Conservation (phyloP, 2,888 invertebrate species). For the Eristalis intricaria region DNA sequence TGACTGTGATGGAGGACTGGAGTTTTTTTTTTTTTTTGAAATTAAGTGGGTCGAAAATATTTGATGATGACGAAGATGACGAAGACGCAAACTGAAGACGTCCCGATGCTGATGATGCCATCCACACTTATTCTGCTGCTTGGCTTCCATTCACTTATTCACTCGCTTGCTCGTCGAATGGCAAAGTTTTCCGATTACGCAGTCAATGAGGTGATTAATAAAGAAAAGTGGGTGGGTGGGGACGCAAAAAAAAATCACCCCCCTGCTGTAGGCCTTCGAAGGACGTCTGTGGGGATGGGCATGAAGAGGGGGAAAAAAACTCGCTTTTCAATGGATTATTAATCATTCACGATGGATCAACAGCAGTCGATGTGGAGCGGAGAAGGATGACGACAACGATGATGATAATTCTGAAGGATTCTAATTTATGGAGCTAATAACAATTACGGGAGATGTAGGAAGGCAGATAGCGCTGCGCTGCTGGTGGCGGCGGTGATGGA, state of each 20-base stretch:
- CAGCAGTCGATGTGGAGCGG: background rate
- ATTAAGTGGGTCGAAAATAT: conserved; percentile 72
- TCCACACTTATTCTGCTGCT: conserved; percentile 54
- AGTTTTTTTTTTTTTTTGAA: conserved; percentile 33
- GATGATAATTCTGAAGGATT: conserved; percentile 62
- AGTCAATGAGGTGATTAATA: conserved; percentile 72
- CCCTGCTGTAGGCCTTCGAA: background rate
- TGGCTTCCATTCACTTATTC: conserved; percentile 41
- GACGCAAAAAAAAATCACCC: background rate
- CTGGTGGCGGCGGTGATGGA: background rate
- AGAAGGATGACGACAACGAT: conserved; percentile 64
- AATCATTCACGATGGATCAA: conserved; percentile 70
- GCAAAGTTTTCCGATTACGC: conserved; percentile 71
- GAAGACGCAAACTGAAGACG: conserved; percentile 33
- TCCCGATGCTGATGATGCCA: conserved; percentile 58
- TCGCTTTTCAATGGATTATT: conserved; percentile 68
- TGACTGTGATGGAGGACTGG: background rate
- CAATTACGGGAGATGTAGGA: conserved; percentile 66
- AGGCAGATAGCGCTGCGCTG: conserved; percentile 41
- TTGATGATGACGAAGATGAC: conserved; percentile 60
- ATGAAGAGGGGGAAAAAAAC: conserved; percentile 10
- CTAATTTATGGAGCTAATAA: conserved; percentile 72
- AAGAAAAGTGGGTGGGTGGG: conserved; percentile 28
- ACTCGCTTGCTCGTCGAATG: conserved; percentile 55
- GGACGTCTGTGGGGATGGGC: background rate